Conservation (phyloP, 2,888 invertebrate genomes). For the Acrocyrtus sp. region DNA sequence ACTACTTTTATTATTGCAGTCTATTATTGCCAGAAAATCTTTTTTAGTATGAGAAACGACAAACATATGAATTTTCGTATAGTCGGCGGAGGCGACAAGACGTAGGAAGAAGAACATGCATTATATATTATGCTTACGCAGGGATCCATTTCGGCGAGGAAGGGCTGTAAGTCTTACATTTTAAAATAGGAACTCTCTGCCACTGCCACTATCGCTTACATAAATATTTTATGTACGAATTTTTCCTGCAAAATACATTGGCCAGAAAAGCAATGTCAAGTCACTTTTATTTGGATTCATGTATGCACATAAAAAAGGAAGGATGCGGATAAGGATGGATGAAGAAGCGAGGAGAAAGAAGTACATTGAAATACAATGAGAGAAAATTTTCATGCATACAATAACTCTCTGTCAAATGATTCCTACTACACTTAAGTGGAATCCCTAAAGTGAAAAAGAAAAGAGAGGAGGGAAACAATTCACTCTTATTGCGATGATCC, state of each 20-base stretch:
- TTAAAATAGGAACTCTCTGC: too few relatives aligned
- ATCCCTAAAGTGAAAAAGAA: conserved; percentile 17
- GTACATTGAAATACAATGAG: neutral
- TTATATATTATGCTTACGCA: too few relatives aligned
- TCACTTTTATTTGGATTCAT: conserved; percentile 42
- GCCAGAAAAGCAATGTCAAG: conserved; percentile 34
- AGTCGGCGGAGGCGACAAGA: too few relatives aligned
- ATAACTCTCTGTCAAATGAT: conserved; percentile 19
- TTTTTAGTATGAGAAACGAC: too few relatives aligned
- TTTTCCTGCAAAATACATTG: conserved; percentile 30
- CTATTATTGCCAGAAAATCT: too few relatives aligned
- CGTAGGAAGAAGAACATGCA: too few relatives aligned
- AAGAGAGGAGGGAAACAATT: conserved; percentile 22
- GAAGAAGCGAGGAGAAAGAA: neutral
- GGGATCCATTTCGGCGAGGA: too few relatives aligned
- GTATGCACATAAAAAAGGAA: conserved; percentile 38
- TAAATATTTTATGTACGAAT: conserved; percentile 46
- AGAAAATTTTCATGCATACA: too few relatives aligned
- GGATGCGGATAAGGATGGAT: conserved; percentile 3
- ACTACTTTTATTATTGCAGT: too few relatives aligned
- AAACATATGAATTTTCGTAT: too few relatives aligned
- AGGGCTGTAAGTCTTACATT: too few relatives aligned
- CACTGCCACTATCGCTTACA: too few relatives aligned
- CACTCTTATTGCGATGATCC: conserved; percentile 17
- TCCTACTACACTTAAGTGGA: conserved; percentile 23